These are phyloP conservation scores for Drosophila pseudoananassae DNA, from an alignment of 1,140 invertebrate species.

Conservation along the genomic window DNA sequence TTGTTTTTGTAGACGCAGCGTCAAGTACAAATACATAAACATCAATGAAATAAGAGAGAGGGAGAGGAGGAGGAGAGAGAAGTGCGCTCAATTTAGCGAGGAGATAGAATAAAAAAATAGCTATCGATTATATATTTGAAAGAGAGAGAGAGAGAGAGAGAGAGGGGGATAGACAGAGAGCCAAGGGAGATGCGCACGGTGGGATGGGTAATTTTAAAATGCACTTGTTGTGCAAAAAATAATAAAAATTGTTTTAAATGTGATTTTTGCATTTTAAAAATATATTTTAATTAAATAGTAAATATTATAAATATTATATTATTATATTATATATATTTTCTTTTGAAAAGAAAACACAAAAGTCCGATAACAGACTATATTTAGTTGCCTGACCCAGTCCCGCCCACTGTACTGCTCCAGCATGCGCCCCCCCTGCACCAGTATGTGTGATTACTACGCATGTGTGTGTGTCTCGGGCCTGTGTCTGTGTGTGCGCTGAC, in stretches of 20 bases:
- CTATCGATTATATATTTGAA: constrained; percentile 39
- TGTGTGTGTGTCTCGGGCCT: constrained; percentile 25
- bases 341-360: too few species aligned
- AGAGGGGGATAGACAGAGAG: not conserved
- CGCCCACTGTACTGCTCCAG: constrained; percentile 1
- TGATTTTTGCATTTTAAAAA: too few species aligned
- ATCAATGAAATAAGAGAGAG: constrained; percentile 5
- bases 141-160: not conserved
- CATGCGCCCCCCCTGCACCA: constrained; percentile 18
- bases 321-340: too few species aligned
- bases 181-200: not conserved
- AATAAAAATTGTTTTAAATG: too few species aligned
- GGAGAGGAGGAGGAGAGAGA: not conserved
- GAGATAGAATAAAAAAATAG: constrained; percentile 29
- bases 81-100: constrained; percentile 10
- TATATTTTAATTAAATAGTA: too few species aligned
- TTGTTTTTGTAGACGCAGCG: constrained; percentile 10
- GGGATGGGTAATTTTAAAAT: not conserved
- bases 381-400: not conserved
- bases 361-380: too few species aligned
- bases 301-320: too few species aligned
- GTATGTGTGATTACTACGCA: constrained; percentile 39
- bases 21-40: constrained; percentile 34
- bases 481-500: constrained; percentile 60
- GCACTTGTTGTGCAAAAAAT: not conserved